Conservation (phyloP, 2,113 vertebrate species). For the Alligator sinensis region DNA sequence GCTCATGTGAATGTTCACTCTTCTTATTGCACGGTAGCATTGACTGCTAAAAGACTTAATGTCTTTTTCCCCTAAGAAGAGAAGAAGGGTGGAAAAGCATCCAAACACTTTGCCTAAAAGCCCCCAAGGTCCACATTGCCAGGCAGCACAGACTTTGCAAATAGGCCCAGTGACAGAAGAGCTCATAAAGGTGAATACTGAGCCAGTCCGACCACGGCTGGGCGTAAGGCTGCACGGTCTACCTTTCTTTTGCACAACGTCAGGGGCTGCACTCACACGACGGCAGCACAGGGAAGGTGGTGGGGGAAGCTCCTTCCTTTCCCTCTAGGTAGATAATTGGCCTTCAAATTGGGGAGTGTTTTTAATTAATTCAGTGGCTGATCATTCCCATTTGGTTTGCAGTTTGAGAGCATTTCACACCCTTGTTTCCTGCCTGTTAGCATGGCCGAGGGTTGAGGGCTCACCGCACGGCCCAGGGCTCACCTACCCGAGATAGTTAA, state of each 20-base stretch:
- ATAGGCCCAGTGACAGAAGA: neutral
- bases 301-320: neutral
- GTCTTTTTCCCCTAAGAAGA: neutral
- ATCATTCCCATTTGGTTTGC: neutral
- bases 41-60: neutral
- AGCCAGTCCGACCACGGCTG: neutral
- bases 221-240: neutral
- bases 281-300: neutral
- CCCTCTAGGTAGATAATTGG: neutral
- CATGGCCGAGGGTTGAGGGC: neutral
- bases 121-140: neutral
- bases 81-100: neutral
- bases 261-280: neutral
- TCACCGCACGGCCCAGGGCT: neutral
- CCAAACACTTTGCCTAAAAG: neutral
- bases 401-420: neutral
- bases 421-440: neutral
- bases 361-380: neutral
- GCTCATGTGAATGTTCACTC: neutral
- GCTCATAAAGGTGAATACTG: neutral
- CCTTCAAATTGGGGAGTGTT: neutral
- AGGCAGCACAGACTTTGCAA: neutral
- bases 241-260: constrained; percentile 28
- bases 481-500: neutral
- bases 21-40: neutral